Evolutionary conservation across 2,888 invertebrate species (phyloP), one percentile per base, ranked within the genome.

Genomic region (Tuta absoluta): DNA sequence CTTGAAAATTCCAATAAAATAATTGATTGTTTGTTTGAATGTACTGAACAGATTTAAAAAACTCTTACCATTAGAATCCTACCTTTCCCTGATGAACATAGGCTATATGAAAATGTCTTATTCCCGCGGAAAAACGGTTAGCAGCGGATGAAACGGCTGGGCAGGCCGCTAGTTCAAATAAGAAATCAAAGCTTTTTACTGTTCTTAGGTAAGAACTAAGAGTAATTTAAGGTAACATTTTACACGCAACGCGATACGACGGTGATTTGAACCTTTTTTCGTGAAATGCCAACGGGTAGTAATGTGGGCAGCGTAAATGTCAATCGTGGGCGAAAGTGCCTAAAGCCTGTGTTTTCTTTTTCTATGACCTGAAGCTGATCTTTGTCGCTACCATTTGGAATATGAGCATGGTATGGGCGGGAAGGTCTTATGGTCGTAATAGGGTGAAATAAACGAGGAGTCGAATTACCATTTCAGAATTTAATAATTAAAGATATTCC

Each of bases 241-340:
- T 17, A 17, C n/a, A 45, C 51, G 51, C 51, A 19, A 21, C 51
- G 10, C 21, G 23, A 51, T 23, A 51, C 23, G 19, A 8, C 8
- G 12, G 12, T 23, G 12, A 19, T 12, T 51, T 23, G 10, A 51
- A 12, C 19, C 1, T 51, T 51, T 49, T 51, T 51, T 51, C 51
- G 51, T 51, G 51, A 51, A 51, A 51, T 51, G 23, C 12, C 51
- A 51, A 49, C 41, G n/a, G 17, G 45, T 21, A 19, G 11, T 11
- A 2, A 19, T 11, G 51, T 17, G 19, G 51, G 51, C 51, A 19
- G 17, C 8, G 23, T 21, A 21, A 51, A 51, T 51, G 51, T 19
- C 51, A 23, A 21, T 5, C 21, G 51, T 51, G 51, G 51, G 51
- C 51, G 51, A 51, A 51, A 51, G 3, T 51, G 11, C 45, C 45